Conservation (phyloP, 2,113 vertebrate species). For the Macheiramphus alcinus region DNA sequence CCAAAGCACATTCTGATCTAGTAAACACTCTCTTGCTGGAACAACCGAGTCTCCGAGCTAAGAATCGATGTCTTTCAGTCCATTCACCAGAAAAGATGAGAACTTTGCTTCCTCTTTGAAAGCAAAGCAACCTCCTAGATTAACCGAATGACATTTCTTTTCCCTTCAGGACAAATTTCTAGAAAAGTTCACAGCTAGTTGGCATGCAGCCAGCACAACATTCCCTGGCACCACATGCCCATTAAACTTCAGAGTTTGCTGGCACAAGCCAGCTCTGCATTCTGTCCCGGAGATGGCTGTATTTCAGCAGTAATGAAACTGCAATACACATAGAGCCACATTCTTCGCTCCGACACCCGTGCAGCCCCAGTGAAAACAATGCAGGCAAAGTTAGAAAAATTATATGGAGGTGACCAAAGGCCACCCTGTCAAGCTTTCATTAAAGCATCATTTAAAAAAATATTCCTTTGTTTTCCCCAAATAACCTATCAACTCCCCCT, state of each 20-base stretch:
- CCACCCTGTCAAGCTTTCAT: neutral
- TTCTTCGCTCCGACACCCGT: conserved; percentile 19
- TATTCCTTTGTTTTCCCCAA: neutral
- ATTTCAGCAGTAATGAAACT: conserved; percentile 51
- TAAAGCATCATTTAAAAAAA: neutral
- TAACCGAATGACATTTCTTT: neutral
- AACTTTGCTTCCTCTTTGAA: neutral
- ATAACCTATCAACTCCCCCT: neutral
- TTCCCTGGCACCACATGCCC: conserved; percentile 37
- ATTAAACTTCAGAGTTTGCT: conserved; percentile 36
- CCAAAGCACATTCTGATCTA: neutral
- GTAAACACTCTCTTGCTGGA: neutral
- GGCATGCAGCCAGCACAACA: conserved; percentile 20
- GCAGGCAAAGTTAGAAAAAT: conserved; percentile 12
- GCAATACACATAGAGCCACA: conserved; percentile 6
- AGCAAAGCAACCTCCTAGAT: neutral
- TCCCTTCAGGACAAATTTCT: conserved; percentile 21
- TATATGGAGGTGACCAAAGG: neutral
- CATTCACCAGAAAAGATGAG: neutral
- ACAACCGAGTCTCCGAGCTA: fast-evolving
- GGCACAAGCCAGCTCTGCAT: conserved; percentile 19
- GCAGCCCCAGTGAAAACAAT: conserved; percentile 11
- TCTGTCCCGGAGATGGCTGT: conserved; percentile 31
- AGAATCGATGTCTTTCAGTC: neutral
- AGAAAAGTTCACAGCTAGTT: conserved; percentile 7